Conservation (phyloP, 1,140 invertebrate species). For the Arion vulgaris region DNA sequence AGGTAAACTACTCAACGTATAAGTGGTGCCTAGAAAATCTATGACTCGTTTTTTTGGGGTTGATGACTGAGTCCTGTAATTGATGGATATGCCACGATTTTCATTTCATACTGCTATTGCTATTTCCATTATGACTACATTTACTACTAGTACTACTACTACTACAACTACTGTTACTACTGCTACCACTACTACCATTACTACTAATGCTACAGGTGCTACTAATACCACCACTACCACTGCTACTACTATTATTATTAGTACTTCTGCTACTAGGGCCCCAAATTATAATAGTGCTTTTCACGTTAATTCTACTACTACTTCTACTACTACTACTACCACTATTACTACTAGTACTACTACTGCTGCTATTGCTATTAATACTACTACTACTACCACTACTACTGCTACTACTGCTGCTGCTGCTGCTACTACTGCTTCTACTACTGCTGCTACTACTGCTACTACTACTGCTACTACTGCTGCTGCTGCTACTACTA, state of each 20-base stretch:
- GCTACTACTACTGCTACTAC: slow-evolving; percentile 17
- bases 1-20: no score
- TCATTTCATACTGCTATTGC: slow-evolving; percentile 98
- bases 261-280: no score
- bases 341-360: slow-evolving; percentile 14
- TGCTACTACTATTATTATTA: background rate
- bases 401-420: slow-evolving; percentile 1
- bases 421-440: no score
- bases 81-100: slow-evolving; percentile 73
- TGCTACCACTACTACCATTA: background rate
- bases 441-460: slow-evolving; percentile 16
- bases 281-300: no score
- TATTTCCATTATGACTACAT: slow-evolving; percentile 97
- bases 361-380: background rate
- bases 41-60: no score
- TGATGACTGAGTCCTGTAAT: no score
- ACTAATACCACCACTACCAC: slow-evolving; percentile 14
- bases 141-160: slow-evolving; percentile 96
- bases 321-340: background rate
- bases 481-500: background rate
- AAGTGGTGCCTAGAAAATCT: no score
- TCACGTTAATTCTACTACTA: no score
- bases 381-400: no score
- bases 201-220: background rate
- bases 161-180: background rate